Evolutionary conservation across 2,888 invertebrate species (phyloP).

Genomic region (Drosophila cognata): DNA sequence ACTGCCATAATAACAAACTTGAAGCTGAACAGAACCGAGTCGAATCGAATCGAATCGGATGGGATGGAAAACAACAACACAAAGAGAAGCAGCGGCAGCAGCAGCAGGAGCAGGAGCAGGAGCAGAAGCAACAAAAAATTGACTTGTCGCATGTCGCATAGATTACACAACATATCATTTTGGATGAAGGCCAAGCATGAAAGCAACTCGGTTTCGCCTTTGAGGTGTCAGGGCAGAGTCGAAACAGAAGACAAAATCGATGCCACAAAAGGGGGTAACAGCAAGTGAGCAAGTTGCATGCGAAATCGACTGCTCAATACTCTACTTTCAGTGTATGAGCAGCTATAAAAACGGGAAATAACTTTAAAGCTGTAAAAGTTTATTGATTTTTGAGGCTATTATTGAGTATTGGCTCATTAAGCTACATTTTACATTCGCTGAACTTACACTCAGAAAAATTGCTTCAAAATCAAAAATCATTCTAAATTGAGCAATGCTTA

Average conservation of each 20-base stretch:
- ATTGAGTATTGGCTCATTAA: background rate
- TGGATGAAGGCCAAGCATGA: slow-evolving; percentile 34
- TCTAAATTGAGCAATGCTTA: background rate
- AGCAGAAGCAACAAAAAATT: slow-evolving; percentile 43
- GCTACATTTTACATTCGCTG: background rate
- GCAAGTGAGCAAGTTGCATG: background rate
- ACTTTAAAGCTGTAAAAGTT: background rate
- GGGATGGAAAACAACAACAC: slow-evolving; percentile 9
- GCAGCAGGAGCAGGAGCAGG: background rate
- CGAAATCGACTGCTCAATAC: background rate
- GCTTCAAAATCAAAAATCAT: background rate
- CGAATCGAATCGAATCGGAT: background rate
- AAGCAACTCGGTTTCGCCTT: slow-evolving; percentile 27
- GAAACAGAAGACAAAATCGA: slow-evolving; percentile 13
- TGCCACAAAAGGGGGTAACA: background rate
- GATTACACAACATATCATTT: slow-evolving; percentile 67
- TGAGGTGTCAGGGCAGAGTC: slow-evolving; percentile 28
- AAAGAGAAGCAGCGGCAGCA: background rate
- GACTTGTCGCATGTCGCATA: slow-evolving; percentile 74
- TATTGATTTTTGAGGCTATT: background rate
- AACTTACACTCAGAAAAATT: background rate
- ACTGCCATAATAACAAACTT: slow-evolving; percentile 78
- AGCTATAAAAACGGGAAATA: background rate
- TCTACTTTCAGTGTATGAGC: background rate
- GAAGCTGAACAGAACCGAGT: slow-evolving; percentile 24